phyloP scores from a whole-genome alignment of 2,797 vertebrate genomes.

The Eulemur mongoz region DNA sequence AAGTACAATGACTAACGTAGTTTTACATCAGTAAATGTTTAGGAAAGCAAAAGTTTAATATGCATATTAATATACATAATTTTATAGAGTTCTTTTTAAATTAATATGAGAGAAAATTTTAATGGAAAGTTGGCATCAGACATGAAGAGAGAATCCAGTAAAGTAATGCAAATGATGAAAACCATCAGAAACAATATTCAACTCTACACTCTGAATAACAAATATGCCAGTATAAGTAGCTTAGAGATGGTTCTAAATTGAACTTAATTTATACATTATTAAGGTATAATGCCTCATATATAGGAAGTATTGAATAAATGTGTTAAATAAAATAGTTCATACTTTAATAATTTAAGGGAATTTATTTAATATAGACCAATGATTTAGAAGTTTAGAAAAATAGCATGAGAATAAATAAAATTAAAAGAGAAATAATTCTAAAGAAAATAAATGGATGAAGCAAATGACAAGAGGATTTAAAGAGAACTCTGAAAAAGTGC shows the following conservation, averaged over 20 bases:
- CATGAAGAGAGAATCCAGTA: not conserved
- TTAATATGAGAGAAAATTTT: not conserved
- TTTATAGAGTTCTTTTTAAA: not conserved
- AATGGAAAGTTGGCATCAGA: not conserved
- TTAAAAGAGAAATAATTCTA: not conserved
- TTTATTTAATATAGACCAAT: slow-evolving; percentile 14
- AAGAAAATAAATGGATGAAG: slow-evolving; percentile 1
- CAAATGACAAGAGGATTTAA: not conserved
- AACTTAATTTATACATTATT: not conserved
- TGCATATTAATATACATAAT: not conserved
- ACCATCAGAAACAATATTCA: not conserved
- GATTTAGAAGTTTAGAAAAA: slow-evolving; percentile 13
- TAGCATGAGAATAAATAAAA: not conserved
- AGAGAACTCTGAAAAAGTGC: not conserved
- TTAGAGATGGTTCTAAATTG: not conserved
- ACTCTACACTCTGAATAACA: not conserved
- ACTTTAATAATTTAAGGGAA: not conserved
- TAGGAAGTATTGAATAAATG: slow-evolving; percentile 5
- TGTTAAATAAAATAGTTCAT: slow-evolving; percentile 10
- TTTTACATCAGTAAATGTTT: not conserved
- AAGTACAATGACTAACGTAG: not conserved
- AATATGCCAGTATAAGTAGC: not conserved
- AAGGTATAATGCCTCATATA: not conserved
- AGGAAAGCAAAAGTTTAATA: not conserved
- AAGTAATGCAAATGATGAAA: not conserved